Conservation (phyloP, 2,888 invertebrate genomes). For the Amphiduros pacificus region DNA sequence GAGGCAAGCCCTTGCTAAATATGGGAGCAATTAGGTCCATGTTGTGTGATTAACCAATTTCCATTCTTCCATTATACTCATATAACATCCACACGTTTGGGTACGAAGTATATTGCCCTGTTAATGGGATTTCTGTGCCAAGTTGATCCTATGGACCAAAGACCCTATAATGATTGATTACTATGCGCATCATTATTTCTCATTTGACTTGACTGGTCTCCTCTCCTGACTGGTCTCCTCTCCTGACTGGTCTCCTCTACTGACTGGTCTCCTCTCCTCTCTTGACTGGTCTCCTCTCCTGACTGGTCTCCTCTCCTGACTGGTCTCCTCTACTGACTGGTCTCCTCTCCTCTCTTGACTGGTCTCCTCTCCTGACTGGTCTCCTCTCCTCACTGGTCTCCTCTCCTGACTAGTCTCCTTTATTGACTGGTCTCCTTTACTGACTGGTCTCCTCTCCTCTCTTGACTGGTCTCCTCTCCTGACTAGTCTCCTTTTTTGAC, state of each 20-base stretch:
- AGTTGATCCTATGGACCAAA: too few relatives aligned
- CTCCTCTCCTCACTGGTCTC: background rate
- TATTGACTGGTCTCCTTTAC: background rate
- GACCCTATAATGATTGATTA: too few relatives aligned
- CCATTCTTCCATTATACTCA: too few relatives aligned
- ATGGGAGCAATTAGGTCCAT: too few relatives aligned
- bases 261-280: background rate
- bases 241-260: background rate
- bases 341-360: background rate
- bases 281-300: background rate
- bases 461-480: background rate
- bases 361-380: background rate
- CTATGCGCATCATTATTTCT: background rate
- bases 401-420: background rate
- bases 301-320: background rate
- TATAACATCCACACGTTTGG: too few relatives aligned
- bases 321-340: background rate
- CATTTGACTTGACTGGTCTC: background rate
- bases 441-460: background rate
- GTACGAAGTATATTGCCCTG: too few relatives aligned
- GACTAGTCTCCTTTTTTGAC: background rate
- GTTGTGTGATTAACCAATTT: too few relatives aligned
- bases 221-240: background rate
- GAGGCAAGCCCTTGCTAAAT: too few relatives aligned
- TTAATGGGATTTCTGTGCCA: too few relatives aligned